Percentiles rank a stretch among this genome's conserved stretches.
These are phyloP conservation scores for Erythrolamprus reginae DNA, from an alignment of 2,113 vertebrate genomes.

Conservation along the genomic window DNA sequence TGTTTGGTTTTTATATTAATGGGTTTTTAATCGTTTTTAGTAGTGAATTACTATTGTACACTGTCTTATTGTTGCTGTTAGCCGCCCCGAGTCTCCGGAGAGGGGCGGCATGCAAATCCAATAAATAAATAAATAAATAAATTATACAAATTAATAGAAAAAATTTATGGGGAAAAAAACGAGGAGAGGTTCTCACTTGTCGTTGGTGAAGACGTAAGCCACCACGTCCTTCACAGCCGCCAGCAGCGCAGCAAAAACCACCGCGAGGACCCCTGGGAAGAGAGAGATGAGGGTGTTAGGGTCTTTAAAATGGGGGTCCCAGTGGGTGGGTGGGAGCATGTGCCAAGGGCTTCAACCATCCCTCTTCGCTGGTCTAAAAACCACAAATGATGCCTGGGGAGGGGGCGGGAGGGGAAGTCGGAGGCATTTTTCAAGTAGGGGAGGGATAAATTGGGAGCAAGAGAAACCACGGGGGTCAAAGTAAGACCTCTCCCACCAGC, in stretches of 20 bases:
- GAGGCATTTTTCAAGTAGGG: neutral
- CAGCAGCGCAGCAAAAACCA: slow-evolving; percentile 69
- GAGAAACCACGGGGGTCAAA: no score
- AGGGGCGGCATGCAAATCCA: no score
- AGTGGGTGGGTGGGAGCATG: no score
- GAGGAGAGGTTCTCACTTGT: slow-evolving; percentile 70
- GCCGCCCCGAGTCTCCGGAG: no score
- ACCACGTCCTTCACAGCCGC: slow-evolving; percentile 71
- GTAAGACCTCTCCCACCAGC: neutral
- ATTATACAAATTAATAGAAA: no score
- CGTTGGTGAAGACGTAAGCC: slow-evolving; percentile 79
- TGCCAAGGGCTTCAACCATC: neutral
- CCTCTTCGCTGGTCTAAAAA: neutral
- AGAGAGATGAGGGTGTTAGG: neutral
- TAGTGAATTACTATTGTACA: no score
- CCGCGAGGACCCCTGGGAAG: slow-evolving; percentile 64
- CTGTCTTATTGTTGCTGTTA: no score
- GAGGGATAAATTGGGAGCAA: neutral
- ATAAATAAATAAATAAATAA: no score
- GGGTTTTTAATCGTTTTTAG: no score
- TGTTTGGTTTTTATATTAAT: no score
- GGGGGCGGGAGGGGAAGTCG: no score
- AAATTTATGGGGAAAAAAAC: no score
- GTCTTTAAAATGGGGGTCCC: neutral
- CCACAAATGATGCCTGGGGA: neutral